phyloP scores from a whole-genome alignment of 2,888 invertebrate species.

The Schrankia costaestrigalis region DNA sequence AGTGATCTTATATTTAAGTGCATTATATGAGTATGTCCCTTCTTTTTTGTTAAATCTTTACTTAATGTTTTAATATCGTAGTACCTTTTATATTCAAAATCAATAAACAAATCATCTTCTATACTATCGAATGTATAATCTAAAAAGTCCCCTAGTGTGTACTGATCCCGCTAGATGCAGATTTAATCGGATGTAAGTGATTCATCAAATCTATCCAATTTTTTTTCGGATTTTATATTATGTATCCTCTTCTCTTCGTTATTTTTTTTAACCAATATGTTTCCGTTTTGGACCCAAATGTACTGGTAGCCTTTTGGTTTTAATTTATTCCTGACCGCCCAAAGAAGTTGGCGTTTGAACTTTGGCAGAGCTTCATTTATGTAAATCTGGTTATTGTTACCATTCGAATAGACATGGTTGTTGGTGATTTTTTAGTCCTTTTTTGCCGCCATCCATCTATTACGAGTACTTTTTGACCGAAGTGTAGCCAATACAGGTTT shows the following conservation, averaged over 20 bases:
- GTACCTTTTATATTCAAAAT: background rate
- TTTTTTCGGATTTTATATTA: slow-evolving; percentile 4
- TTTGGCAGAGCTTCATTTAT: slow-evolving; percentile 5
- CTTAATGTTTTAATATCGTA: slow-evolving; percentile 1
- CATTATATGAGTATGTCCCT: background rate
- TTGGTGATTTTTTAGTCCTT: slow-evolving; percentile 2
- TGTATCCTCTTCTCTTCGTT: slow-evolving; percentile 11
- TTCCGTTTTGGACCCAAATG: slow-evolving; percentile 13
- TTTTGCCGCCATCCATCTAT: slow-evolving; percentile 1
- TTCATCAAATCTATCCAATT: background rate
- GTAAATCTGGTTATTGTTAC: background rate
- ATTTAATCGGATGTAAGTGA: background rate
- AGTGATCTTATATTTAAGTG: slow-evolving; percentile 3
- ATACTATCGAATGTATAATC: slow-evolving; percentile 1
- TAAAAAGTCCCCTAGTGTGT: slow-evolving; percentile 4
- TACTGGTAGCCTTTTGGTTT: slow-evolving; percentile 6
- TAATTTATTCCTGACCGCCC: slow-evolving; percentile 1
- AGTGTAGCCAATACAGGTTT: slow-evolving; percentile 1
- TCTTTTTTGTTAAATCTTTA: background rate
- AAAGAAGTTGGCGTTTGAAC: slow-evolving; percentile 1
- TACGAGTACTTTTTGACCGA: background rate
- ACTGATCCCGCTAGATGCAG: background rate
- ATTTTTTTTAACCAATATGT: slow-evolving; percentile 10
- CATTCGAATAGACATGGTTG: background rate
- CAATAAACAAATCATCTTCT: background rate